phyloP scores from a whole-genome alignment of 2,113 vertebrate genomes.

The Tiliqua scincoides region DNA sequence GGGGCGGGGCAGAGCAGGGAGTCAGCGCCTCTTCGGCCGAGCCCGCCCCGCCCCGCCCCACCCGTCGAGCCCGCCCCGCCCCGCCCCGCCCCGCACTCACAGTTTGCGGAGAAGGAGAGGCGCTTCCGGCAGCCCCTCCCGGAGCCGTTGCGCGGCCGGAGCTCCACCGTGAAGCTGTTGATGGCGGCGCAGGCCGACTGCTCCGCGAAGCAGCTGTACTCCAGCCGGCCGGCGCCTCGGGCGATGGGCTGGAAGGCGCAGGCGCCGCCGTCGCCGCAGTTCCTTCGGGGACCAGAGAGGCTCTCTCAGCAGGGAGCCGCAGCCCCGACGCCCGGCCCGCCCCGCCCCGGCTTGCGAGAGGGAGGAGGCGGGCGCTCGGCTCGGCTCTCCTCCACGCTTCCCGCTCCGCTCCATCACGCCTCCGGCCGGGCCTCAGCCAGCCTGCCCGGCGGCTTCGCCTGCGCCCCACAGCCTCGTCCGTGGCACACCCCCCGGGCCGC shows the following conservation, averaged over 20 bases:
- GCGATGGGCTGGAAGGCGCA: constrained; percentile 63
- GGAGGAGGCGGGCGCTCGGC: no score
- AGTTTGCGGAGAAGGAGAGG: constrained; percentile 64
- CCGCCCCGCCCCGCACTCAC: constrained; percentile 67
- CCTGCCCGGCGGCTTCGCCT: no score
- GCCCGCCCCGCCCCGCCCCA: not conserved
- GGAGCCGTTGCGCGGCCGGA: constrained; percentile 40
- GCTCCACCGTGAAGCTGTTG: constrained; percentile 60
- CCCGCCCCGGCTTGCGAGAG: no score
- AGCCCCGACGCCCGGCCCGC: no score
- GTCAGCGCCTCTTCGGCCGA: no score
- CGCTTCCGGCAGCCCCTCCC: constrained; percentile 22
- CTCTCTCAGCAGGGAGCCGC: no score
- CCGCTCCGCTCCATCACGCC: no score
- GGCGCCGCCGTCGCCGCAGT: constrained; percentile 37
- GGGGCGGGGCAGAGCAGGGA: constrained; percentile 6
- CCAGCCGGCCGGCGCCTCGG: constrained; percentile 44
- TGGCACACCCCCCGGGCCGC: no score
- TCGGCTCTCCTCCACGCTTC: not conserved
- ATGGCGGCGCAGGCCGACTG: constrained; percentile 60
- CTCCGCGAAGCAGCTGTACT: constrained; percentile 68
- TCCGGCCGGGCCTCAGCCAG: no score
- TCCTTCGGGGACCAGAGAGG: constrained; percentile 47
- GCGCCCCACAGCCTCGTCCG: no score
- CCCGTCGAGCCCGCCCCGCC: no score